A percentile compares a stretch with the other conserved stretches of the same genome.
These are phyloP conservation scores for Macroglossus sobrinus DNA, from an alignment of 2,113 vertebrate species.

Conservation along the genomic window DNA sequence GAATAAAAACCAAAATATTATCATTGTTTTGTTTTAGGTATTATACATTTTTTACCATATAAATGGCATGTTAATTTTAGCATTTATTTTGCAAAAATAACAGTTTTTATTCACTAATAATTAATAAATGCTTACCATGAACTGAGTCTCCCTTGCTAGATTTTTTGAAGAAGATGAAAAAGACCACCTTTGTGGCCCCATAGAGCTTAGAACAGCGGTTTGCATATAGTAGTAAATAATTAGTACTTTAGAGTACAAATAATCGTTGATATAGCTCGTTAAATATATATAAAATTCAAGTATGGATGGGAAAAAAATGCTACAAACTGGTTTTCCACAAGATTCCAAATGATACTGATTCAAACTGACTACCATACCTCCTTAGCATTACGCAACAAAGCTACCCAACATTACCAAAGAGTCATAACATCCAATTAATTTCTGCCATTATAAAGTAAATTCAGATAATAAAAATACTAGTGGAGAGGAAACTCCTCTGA, in stretches of 20 bases:
- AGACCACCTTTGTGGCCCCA: neutral
- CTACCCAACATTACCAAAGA: neutral
- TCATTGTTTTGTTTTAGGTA: neutral
- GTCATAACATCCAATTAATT: neutral
- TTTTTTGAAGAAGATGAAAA: neutral
- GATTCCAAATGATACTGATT: neutral
- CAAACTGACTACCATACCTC: neutral
- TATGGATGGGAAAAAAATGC: neutral
- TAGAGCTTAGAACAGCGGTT: neutral
- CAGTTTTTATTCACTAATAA: neutral
- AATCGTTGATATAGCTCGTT: neutral
- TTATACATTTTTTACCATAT: neutral
- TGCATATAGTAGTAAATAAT: neutral
- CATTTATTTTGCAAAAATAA: neutral
- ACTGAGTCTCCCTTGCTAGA: neutral
- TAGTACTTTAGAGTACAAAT: neutral
- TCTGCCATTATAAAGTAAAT: neutral
- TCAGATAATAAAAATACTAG: neutral
- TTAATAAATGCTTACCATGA: neutral
- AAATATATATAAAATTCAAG: neutral
- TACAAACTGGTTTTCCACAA: neutral
- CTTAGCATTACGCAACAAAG: neutral
- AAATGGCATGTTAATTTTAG: neutral
- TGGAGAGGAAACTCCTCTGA: neutral
- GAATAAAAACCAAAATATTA: neutral